phyloP scores from a whole-genome alignment of 2,888 invertebrate species.

The Danaus chrysippus region DNA sequence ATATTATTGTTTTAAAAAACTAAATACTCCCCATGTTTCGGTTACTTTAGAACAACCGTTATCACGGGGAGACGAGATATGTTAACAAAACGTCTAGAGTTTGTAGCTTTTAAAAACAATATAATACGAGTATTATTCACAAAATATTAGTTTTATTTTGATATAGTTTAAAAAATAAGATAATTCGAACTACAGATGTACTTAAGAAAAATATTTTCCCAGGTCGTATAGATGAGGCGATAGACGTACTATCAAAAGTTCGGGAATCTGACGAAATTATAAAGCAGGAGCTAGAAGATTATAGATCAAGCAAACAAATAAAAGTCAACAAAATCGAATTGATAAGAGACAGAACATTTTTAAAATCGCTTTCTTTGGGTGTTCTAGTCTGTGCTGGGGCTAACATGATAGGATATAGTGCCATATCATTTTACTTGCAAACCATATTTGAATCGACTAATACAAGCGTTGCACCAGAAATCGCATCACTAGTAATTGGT shows the following conservation, averaged over 20 bases:
- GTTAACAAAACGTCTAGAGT: too few species aligned
- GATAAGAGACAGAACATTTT: constrained; percentile 35
- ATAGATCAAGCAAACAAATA: constrained; percentile 31
- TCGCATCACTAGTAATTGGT: constrained; percentile 49
- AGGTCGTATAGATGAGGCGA: constrained; percentile 1
- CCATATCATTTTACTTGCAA: constrained; percentile 50
- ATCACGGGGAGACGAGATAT: too few species aligned
- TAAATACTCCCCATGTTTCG: too few species aligned
- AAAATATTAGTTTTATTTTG: too few species aligned
- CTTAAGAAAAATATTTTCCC: background rate
- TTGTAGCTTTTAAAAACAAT: too few species aligned
- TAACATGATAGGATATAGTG: constrained; percentile 47
- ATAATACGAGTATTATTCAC: too few species aligned
- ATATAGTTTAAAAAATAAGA: too few species aligned
- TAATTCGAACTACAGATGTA: too few species aligned
- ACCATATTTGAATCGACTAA: constrained; percentile 48
- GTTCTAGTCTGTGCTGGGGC: constrained; percentile 32
- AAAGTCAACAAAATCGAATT: constrained; percentile 27
- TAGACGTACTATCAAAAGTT: background rate
- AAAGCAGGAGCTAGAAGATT: constrained; percentile 46
- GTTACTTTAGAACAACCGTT: too few species aligned
- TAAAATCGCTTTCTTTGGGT: constrained; percentile 36
- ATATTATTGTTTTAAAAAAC: too few species aligned
- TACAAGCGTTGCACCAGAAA: constrained; percentile 45
- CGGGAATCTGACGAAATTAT: background rate